Evolutionary conservation across 1,140 invertebrate species (phyloP), one percentile per base, ranked within the genome.

Genomic region (Drosophila paulistorum): DNA sequence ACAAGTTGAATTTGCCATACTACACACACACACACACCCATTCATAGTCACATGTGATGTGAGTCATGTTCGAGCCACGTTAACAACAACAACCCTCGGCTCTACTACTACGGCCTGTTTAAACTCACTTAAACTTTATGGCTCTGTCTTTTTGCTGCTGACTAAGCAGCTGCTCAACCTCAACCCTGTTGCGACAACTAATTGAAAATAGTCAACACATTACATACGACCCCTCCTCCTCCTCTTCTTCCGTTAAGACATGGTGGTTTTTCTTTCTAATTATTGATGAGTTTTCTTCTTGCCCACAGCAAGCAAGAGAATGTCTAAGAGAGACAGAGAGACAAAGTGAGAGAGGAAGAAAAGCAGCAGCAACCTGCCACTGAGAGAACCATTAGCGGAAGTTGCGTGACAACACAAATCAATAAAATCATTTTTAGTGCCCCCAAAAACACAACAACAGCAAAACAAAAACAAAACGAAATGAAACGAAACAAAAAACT

Each of bases 361-460:
- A 39, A 11, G 11, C 10, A 13, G 11, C 30, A 42, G 23, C 26
- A 33, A 20, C 20, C 11, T 33, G 33, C 33, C 20, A 23, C 48
- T n/a, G 23, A n/a, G 10, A 14, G 20, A 42, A 33, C 10, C 23
- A 68, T 70, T 72, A 63, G 65, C 71, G 66, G 71, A 79, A 80
- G 71, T 89, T 81, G 89, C 89, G 90, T 91, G 82, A 92, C 86
- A 76, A 54, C 64, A 78, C 82, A 85, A 82, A 91, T 86, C 84
- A 83, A 78, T 90, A 85, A 81, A 80, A 74, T 74, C 71, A 81
- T 89, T 68, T 77, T 84, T 77, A 69, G 65, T 74, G 76, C 60
- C 65, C 42, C 48, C 55, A 51, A 51, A 48, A 45, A 39, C 37
- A 13, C 10, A 39, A 45, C 42, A 17, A 45, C 42, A 17, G n/a